Evolutionary conservation across 2,113 vertebrate genomes (phyloP).

Genomic region (Dissostichus mawsoni): DNA sequence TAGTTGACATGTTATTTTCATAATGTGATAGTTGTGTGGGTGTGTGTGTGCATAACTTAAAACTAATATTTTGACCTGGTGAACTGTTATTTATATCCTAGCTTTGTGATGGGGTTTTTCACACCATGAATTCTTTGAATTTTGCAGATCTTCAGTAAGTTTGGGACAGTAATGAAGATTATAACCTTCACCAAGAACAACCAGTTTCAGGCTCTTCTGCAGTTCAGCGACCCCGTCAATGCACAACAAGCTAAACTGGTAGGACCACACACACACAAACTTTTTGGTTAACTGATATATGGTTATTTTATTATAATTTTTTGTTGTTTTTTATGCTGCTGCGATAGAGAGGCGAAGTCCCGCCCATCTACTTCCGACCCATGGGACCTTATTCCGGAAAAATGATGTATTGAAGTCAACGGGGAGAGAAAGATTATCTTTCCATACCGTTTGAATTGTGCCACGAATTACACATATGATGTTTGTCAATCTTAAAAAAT

Average conservation of each 20-base stretch:
- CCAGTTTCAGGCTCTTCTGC: conserved; percentile 98
- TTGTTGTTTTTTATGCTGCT: no score
- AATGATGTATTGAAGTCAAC: no score
- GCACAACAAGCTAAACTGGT: conserved; percentile 98
- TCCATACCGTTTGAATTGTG: no score
- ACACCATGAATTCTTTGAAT: background rate
- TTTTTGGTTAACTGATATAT: background rate
- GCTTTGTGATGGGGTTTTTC: background rate
- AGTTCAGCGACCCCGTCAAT: conserved; percentile 97
- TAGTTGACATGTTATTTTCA: background rate
- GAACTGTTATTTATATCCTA: background rate
- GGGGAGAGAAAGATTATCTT: no score
- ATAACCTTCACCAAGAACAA: conserved; percentile 99
- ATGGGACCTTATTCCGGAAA: no score
- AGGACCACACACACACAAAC: conserved; percentile 64
- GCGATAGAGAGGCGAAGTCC: no score
- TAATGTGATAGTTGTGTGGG: background rate
- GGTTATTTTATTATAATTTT: no score
- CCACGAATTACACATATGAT: no score
- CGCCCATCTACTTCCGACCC: no score
- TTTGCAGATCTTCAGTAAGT: conserved; percentile 96
- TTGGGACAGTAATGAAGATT: conserved; percentile 98
- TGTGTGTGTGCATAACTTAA: background rate
- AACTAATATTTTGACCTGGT: background rate
- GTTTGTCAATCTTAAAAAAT: no score